Percentiles rank a stretch among this genome's conserved stretches.
phyloP scores from a whole-genome alignment of 2,113 vertebrate genomes.

The Oryzias curvinotus region DNA sequence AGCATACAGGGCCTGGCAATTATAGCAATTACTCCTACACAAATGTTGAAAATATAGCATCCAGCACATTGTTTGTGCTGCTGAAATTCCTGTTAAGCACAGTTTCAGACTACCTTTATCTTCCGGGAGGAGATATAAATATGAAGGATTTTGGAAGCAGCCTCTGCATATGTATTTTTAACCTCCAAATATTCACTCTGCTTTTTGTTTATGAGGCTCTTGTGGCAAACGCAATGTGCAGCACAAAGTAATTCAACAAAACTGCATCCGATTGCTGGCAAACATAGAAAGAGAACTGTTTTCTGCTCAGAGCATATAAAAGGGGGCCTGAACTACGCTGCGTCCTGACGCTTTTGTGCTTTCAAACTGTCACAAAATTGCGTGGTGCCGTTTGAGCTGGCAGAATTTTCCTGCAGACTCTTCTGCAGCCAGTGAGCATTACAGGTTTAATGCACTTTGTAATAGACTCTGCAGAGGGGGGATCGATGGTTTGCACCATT shows the following conservation, averaged over 20 bases:
- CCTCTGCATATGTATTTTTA: not conserved
- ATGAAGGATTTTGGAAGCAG: not conserved
- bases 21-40: conserved; percentile 18
- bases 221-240: not conserved
- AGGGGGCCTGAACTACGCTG: no score
- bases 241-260: not conserved
- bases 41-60: conserved; percentile 14
- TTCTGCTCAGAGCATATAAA: no score
- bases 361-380: not conserved
- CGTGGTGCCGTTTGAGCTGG: not conserved
- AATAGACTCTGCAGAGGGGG: conserved; percentile 1
- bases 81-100: conserved; percentile 1
- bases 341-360: not conserved
- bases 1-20: conserved; percentile 10
- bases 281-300: not conserved
- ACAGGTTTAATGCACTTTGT: conserved; percentile 6
- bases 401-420: not conserved
- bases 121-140: conserved; percentile 2
- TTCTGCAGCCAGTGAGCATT: not conserved
- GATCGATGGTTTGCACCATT: conserved; percentile 15
- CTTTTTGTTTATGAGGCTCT: not conserved
- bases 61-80: conserved; percentile 5
- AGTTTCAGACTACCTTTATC: not conserved
- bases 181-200: not conserved
- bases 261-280: not conserved